Base-by-base conservation (phyloP, 2,113 vertebrate genomes). In the Osmerus mordax region DNA sequence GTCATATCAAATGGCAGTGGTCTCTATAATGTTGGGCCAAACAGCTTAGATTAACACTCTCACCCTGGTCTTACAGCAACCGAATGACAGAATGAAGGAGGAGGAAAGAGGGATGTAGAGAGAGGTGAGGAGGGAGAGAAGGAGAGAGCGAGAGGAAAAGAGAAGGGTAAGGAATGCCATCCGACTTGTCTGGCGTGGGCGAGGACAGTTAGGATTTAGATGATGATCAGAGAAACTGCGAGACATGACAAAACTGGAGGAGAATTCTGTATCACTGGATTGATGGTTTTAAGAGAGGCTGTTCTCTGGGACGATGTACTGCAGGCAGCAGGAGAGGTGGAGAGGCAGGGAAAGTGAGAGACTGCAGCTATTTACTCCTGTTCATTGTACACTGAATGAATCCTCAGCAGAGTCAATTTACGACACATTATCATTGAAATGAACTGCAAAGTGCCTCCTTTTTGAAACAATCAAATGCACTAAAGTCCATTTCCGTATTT, bases 1-100 rank as follows among this genome's bases (percentile, higher is more conserved):
- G 53, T 70, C 72, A 80, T 84, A 77, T 88, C 83, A 82, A 86
- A 88, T 75, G 73, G 81, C 73, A 76, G 71, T 28, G 82, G 68
- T 78, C 78, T 56, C 79, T 81, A 78, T 83, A 81, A 86, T 88
- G 84, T 81, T 78, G 81, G 82, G 83, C 81, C 85, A 86, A 78
- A 80, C 72, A 78, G 81, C 71, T 88, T 74, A 78, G 66, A 82
- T 53, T 51, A 72, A 69, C 66, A 56, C 70, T 81, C 70, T 71
- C 63, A 78, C 71, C 65, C 69, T 58, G 61, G 67, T 79, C 71
- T 64, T 67, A 67, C 55, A 62, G 71, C 72, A 66, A 74, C 72
- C 56, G 47, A 77, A 53, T 83, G 19, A 21, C 66, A 62, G 25
- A 75, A 28, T 11, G 60, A 9, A 28, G 13, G 60, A 15, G 58